These are phyloP conservation scores for Podabrus alpinus DNA, from an alignment of 2,888 invertebrate genomes.

Conservation along the genomic window DNA sequence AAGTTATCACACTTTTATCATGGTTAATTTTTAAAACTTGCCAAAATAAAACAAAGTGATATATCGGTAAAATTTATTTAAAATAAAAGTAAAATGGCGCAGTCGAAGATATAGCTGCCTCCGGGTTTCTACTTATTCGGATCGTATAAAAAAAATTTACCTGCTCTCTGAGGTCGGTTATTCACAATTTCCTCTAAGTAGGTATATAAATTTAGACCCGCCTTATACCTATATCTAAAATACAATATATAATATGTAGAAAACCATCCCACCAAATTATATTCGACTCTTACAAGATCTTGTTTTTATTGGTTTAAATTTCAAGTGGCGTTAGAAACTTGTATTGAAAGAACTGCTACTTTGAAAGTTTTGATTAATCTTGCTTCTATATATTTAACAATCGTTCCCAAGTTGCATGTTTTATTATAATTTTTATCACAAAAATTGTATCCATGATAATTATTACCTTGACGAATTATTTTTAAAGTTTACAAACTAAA, in stretches of 20 bases:
- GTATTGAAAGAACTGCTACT: background rate
- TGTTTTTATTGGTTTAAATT: background rate
- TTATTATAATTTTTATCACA: no score
- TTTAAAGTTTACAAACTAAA: no score
- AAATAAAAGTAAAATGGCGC: background rate
- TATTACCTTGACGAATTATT: no score
- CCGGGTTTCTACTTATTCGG: background rate
- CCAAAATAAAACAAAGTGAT: background rate
- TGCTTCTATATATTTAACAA: background rate
- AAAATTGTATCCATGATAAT: no score
- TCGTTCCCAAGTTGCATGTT: no score
- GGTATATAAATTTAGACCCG: background rate
- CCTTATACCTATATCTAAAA: slow-evolving; percentile 1
- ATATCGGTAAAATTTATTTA: background rate
- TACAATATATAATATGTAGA: background rate
- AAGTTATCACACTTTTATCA: background rate
- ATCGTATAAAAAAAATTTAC: background rate
- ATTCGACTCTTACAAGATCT: background rate
- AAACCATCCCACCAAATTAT: slow-evolving; percentile 3
- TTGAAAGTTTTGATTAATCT: background rate
- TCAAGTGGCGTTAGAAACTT: background rate
- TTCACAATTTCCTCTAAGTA: background rate
- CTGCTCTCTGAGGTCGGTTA: background rate
- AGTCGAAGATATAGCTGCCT: background rate
- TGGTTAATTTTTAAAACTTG: background rate